Evolutionary conservation across 2,888 invertebrate species (phyloP), one percentile per base, ranked within the genome.

Genomic region (Drosophila melanosoma): DNA sequence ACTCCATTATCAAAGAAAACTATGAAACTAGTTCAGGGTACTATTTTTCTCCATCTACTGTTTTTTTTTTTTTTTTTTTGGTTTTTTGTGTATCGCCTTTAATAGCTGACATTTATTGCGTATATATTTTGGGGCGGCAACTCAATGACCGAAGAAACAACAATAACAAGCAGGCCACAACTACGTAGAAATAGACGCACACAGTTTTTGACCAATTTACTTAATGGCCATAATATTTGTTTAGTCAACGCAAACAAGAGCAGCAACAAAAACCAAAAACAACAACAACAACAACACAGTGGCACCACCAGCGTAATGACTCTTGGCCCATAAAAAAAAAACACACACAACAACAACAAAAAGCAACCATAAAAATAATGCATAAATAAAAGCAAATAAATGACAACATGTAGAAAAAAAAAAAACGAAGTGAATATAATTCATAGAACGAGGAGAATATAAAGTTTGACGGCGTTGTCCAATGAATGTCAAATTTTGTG

Each of bases 141-240:
- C 51, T 68, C 64, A 33, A 33, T 51, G 49, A 48, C 59, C 38
- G 60, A 42, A 64, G 60, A 53, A 65, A 71, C 49, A 78, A 71
- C 71, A 79, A 79, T 61, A 79, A 74, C 63, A 78, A 67, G 51
- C 64, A 48, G 38, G 61, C 61, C 62, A 59, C 60, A 63, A 3
- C 29, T 40, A 38, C 52, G 29, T 38, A 48, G 26, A 45, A 20
- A 57, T 26, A 48, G 40, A 42, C 35, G 62, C 40, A 66, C 53
- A 60, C 74, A 80, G 68, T 80, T 80, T 81, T 78, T 81, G 83
- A 87, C 83, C 86, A 87, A 87, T 87, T 87, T 89, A 81, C 74
- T 87, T 87, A 87, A 87, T 87, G 86, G 89, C 84, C 84, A 84
- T 83, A 87, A 87, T 89, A 89, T 87, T 87, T 89, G 89, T 87